Evolutionary conservation across 2,888 invertebrate species (phyloP), one percentile per base, ranked within the genome.

Genomic region (Zonitis immaculata): DNA sequence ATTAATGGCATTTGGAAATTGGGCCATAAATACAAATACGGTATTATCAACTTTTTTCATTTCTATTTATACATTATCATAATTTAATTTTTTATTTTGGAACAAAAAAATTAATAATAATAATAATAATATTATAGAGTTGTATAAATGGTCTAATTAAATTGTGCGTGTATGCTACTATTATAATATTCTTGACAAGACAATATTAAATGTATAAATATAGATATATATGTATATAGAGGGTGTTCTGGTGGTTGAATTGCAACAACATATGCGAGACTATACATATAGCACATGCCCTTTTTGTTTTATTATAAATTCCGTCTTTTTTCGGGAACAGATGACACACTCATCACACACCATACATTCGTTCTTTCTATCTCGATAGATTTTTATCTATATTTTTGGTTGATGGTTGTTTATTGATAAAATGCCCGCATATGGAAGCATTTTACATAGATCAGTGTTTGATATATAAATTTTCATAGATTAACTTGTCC

Each of bases 261-360:
- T 18, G 18, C 18, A 9, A 39, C 57, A 52, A 59, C 59, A 62
- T 58, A 57, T 60, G 62, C 57, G 45, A 51, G 18, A 46, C 52
- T 51, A 27, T 30, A n/a, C n/a, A n/a, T n/a, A 47, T 46, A 58
- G 62, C 60, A 62, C 62, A 60, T 60, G 62, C 60, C 57, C 53
- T 54, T 57, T 48, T 46, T n/a, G n/a, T 1, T 6, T 28, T 1
- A 14, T 6, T 7, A 32, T 3, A 39, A 39, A 39, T 39, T 18
- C 39, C 18, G 16, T 39, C 20, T 20, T n/a, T n/a, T n/a, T n/a
- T 39, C 16, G 26, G 18, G 8, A 60, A 53, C 62, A 62, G 58
- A 62, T 62, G 62, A 62, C 59, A 56, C 51, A n/a, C n/a, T n/a
- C n/a, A n/a, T n/a, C n/a, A n/a, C n/a, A n/a, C n/a, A n/a, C n/a